Conservation (phyloP, 1,140 invertebrate species). For the Hirudo medicinalis region DNA sequence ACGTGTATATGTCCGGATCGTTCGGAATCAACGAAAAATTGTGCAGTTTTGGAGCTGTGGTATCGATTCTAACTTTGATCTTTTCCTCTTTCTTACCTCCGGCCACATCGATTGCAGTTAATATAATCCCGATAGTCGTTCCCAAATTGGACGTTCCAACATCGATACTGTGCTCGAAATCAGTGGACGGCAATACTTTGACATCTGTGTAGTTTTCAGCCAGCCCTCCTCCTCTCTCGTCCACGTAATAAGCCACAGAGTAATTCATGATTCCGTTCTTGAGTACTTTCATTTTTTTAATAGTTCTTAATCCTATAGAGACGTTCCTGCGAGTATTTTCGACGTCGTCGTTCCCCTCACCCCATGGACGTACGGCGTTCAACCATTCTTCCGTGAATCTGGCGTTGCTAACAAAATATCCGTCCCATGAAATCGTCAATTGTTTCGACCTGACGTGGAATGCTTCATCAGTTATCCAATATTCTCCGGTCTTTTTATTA, state of each 20-base stretch:
- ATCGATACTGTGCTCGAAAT: background rate
- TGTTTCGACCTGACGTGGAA: background rate
- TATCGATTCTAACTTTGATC: background rate
- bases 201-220: background rate
- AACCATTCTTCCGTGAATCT: background rate
- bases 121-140: background rate
- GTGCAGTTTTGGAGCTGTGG: background rate
- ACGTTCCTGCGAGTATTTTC: background rate
- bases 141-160: background rate
- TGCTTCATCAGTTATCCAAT: background rate
- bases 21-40: background rate
- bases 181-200: too few relatives aligned
- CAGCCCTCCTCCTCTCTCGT: background rate
- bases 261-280: slow-evolving; percentile 7
- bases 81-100: background rate
- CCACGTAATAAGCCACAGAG: background rate
- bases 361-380: background rate
- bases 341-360: background rate
- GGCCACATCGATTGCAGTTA: background rate
- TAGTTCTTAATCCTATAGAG: background rate
- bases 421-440: background rate
- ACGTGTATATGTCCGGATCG: slow-evolving; percentile 6
- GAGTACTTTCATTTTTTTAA: background rate
- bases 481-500: background rate
- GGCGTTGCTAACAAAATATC: background rate